Conservation (phyloP, 2,113 vertebrate genomes). For the Okapia johnstoni region DNA sequence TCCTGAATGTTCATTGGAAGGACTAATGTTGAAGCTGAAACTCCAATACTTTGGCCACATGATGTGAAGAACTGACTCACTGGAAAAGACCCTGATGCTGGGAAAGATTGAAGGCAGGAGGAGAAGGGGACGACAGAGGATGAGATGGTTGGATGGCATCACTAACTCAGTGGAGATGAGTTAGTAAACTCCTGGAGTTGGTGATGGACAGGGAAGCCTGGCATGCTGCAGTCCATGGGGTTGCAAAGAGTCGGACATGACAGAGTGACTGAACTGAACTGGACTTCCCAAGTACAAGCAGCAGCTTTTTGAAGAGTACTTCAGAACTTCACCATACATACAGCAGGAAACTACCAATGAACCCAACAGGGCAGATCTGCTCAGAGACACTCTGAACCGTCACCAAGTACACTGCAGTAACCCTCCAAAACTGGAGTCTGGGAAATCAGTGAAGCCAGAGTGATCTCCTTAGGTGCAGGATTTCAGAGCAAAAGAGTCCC, state of each 20-base stretch:
- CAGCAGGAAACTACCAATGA: background rate
- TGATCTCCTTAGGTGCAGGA: too few species aligned
- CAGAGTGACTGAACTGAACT: background rate
- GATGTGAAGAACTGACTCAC: background rate
- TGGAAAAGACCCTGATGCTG: background rate
- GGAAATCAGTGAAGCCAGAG: background rate
- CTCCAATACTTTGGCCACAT: background rate
- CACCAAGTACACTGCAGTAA: background rate
- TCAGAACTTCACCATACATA: rapidly evolving
- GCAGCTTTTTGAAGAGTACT: background rate
- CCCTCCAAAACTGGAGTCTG: background rate
- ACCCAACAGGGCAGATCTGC: background rate
- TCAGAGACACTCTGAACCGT: background rate
- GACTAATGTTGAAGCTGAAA: background rate
- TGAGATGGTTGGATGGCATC: background rate
- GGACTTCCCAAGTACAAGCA: background rate
- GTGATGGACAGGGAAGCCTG: background rate
- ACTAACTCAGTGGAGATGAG: background rate
- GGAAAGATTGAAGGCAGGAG: background rate
- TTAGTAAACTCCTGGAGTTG: background rate
- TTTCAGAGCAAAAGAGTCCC: background rate
- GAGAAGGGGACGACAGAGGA: background rate
- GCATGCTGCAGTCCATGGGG: rapidly evolving
- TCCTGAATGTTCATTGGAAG: background rate
- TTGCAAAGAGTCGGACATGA: background rate